phyloP scores from a whole-genome alignment of 2,797 vertebrate species.

The Hypotaenidia philippensis region DNA sequence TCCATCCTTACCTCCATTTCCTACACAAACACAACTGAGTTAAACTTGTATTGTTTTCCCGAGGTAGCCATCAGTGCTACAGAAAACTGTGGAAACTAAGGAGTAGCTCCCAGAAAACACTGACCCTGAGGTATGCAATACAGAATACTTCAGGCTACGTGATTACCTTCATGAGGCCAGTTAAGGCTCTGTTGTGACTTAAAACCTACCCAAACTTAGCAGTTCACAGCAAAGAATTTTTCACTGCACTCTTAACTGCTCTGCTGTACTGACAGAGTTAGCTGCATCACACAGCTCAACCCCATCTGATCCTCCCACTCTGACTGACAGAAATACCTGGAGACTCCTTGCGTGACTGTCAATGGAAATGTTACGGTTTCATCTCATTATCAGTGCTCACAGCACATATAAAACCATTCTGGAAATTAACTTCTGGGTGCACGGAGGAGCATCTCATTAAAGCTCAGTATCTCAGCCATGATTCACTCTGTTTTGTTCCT shows the following conservation, averaged over 20 bases:
- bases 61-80: neutral
- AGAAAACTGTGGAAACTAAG: neutral
- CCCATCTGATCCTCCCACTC: constrained; percentile 50
- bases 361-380: constrained; percentile 29
- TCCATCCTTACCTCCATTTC: neutral
- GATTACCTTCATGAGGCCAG: neutral
- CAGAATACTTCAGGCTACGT: neutral
- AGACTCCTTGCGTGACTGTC: constrained; percentile 13
- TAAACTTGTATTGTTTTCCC: neutral
- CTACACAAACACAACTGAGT: neutral
- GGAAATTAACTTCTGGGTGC: constrained; percentile 47
- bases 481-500: constrained; percentile 11
- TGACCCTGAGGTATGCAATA: neutral
- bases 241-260: neutral
- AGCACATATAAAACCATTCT: constrained; percentile 30
- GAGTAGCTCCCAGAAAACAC: neutral
- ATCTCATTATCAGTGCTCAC: constrained; percentile 49
- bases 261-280: neutral
- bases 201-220: neutral
- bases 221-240: neutral
- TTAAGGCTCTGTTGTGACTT: neutral
- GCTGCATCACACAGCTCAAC: neutral
- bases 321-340: constrained; percentile 61
- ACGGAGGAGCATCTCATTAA: constrained; percentile 24
- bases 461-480: constrained; percentile 16